A percentile compares a stretch with the other conserved stretches of the same genome.
phyloP scores from a whole-genome alignment of 1,140 invertebrate species.

The Drosophila ogumai region DNA sequence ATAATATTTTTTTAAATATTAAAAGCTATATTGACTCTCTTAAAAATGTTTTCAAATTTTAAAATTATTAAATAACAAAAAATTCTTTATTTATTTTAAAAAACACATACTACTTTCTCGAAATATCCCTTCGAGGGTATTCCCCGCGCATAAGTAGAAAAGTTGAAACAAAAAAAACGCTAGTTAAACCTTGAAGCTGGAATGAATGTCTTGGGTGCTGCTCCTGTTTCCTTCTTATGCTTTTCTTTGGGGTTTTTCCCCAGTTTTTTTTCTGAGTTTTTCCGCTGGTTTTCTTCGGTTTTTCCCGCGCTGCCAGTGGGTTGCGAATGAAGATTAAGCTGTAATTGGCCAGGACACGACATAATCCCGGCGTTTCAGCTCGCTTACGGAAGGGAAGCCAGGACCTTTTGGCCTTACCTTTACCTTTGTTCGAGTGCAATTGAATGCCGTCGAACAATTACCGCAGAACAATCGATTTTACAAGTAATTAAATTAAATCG shows the following conservation, averaged over 20 bases:
- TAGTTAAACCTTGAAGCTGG: conserved; percentile 1
- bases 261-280: not conserved
- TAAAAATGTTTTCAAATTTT: too few relatives aligned
- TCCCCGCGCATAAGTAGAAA: not conserved
- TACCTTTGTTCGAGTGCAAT: conserved; percentile 22
- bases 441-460: conserved; percentile 29
- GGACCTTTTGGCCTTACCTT: conserved; percentile 16
- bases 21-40: too few relatives aligned
- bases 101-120: not conserved
- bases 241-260: conserved; percentile 2
- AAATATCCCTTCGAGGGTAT: not conserved
- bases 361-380: conserved; percentile 38
- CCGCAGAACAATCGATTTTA: conserved; percentile 13
- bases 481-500: conserved; percentile 28
- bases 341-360: conserved; percentile 41
- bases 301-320: conserved; percentile 6
- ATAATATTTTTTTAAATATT: too few relatives aligned
- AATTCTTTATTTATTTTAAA: not conserved
- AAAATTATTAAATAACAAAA: too few relatives aligned
- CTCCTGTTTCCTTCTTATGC: not conserved
- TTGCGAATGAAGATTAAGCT: conserved; percentile 53
- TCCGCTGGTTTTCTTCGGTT: not conserved
- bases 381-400: conserved; percentile 9
- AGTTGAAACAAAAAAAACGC: conserved; percentile 11
- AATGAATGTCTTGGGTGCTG: conserved; percentile 2